A percentile compares a stretch with the other conserved stretches of the same genome.
Evolutionary conservation across 2,113 vertebrate species (phyloP).

Genomic region (Aspidoscelis tigris): DNA sequence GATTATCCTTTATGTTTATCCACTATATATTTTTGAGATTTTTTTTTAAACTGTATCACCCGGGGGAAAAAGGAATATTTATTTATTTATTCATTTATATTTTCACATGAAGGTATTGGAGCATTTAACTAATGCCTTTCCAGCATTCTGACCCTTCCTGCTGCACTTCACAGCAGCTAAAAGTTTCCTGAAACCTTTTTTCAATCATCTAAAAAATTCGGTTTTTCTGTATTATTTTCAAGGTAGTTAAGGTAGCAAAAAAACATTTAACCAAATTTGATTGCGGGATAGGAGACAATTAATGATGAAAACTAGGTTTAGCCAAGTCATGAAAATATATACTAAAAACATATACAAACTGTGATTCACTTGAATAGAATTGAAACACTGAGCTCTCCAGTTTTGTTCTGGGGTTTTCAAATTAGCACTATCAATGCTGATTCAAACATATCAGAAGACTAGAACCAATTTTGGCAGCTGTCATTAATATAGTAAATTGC

Average conservation of each 20-base stretch:
- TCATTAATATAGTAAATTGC: conserved; percentile 67
- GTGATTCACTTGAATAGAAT: conserved; percentile 7
- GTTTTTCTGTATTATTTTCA: neutral
- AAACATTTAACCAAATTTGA: neutral
- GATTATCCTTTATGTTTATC: no score
- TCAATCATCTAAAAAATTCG: neutral
- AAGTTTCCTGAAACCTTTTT: neutral
- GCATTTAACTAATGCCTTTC: neutral
- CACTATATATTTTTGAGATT: no score
- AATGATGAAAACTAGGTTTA: neutral
- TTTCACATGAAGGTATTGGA: neutral
- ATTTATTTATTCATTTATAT: no score
- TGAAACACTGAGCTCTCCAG: neutral
- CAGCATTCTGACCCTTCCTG: neutral
- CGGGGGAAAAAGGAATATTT: no score
- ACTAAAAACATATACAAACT: neutral
- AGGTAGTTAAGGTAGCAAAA: neutral
- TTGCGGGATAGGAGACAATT: neutral
- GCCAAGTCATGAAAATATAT: neutral
- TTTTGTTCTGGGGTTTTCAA: conserved; percentile 47
- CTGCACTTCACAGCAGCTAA: neutral
- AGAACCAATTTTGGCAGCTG: conserved; percentile 67
- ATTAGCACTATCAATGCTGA: conserved; percentile 43
- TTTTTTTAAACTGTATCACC: no score
- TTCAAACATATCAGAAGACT: conserved; percentile 54